These are phyloP conservation scores for Bambusicola thoracicus DNA, from an alignment of 2,113 vertebrate species.

Conservation along the genomic window DNA sequence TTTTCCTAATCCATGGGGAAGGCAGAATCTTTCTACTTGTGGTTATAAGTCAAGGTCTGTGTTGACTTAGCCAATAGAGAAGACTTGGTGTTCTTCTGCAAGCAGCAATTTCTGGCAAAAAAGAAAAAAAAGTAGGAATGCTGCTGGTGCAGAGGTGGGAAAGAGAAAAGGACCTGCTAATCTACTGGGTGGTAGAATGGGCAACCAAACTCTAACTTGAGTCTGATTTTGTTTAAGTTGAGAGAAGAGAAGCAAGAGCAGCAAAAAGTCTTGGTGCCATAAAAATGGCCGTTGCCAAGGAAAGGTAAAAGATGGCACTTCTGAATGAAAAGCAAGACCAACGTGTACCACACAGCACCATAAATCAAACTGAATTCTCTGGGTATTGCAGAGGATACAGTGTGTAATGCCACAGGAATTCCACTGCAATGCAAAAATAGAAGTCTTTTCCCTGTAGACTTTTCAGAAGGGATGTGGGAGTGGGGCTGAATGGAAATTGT, in stretches of 20 bases:
- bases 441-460: constrained; percentile 45
- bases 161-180: not conserved
- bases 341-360: not conserved
- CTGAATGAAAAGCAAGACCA: not conserved
- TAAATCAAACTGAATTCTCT: constrained; percentile 4
- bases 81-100: not conserved
- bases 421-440: constrained; percentile 67
- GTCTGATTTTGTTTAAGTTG: not conserved
- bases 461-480: constrained; percentile 51
- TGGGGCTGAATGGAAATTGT: constrained; percentile 32
- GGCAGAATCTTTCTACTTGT: not conserved
- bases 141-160: not conserved
- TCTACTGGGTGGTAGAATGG: not conserved
- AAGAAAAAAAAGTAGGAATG: not conserved
- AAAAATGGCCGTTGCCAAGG: not conserved
- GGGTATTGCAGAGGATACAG: constrained; percentile 34
- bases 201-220: not conserved
- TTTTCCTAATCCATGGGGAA: not conserved
- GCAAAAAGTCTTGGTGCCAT: not conserved
- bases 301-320: not conserved
- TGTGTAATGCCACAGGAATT: constrained; percentile 53
- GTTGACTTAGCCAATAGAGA: not conserved
- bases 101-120: not conserved
- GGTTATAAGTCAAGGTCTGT: not conserved
- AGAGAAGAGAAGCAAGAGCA: not conserved